Base-by-base conservation (phyloP, 2,888 invertebrate genomes). In the Eudemis profundana region DNA sequence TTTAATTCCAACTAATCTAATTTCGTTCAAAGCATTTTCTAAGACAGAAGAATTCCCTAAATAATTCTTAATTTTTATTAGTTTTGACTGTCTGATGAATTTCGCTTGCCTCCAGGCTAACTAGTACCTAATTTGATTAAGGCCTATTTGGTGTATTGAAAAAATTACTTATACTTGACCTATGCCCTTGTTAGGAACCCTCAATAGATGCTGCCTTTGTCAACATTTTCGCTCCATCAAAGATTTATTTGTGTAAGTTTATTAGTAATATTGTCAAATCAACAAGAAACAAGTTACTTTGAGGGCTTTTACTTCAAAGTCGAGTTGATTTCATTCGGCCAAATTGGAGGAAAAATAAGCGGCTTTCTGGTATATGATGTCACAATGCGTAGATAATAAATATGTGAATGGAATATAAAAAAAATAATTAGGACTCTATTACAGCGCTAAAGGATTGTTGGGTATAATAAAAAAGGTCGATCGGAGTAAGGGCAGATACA, bases 201-300 rank as follows among this genome's bases (percentile, higher is more conserved):
- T 61, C 19, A 50, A 40, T 46, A 46, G 15, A 51, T 36, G 27
- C 40, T 21, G n/a, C n/a, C 53, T n/a, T 49, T 29, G 29, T 49
- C 12, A 40, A 49, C 40, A 27, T 38, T 49, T 49, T 29, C 36
- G 29, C 23, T 38, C 38, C 8, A 17, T 23, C 5, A 51, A 36
- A 38, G 17, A n/a, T 47, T 33, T 54, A 27, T 62, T 54, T 47
- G 40, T 44, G 10, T 21, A 7, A 38, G 17, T 47, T 51, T 44
- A 51, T 44, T 53, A 36, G 17, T 54, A 29, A 40, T 29, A 49
- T 56, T 56, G 49, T 29, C 40, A 63, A 29, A 56, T 63, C 44
- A 46, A 33, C 40, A 63, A 40, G 47, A 56, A 62, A 29, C 38
- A 40, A 49, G 15, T 49, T 47, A 40, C 49, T 63, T 53, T 56